Evolutionary conservation across 2,888 invertebrate species (phyloP), one percentile per base, ranked within the genome.

Genomic region (Sthenelais limicola): DNA sequence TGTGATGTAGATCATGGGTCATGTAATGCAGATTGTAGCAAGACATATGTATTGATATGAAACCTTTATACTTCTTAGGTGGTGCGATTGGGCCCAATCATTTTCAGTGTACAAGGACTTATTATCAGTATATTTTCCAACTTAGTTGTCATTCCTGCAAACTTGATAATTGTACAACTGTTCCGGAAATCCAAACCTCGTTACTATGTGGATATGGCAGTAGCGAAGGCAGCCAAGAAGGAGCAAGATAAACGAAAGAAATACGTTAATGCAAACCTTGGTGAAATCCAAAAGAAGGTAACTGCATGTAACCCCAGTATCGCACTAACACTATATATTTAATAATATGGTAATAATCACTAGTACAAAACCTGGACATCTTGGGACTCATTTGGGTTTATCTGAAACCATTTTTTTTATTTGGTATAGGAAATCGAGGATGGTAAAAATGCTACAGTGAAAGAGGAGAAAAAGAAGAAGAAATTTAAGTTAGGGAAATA

Each of bases 81-180:
- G 1, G 18, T 73, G 18, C 26, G 56, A 9, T 9, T 74, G 7
- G 74, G 74, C 3, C 68, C 74, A 2, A 47, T 74, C 9, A 26
- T 62, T 3, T 15, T 74, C 15, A 70, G 66, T 15, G 69, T 43
- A 5, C 26, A 47, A n/a, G 62, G 69, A 3, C 51, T 74, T 3
- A 12, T 66, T 4, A 48, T 73, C 28, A 52, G 68, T n/a, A 38
- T 74, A 9, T 66, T 66, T n/a, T 48, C 32, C 28, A 62, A 35
- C 32, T 73, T 88, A 48, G 78, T 87, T 49, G 83, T 86, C 21
- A 80, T 87, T 49, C 86, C 86, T 18, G 81, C 85, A 12, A 85
- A 83, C 54, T 77, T 87, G 24, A 30, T 86, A 38, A 82, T 88
- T 68, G 84, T 85, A 38, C 82, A 83, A 73, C 74, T 88, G 24